Conservation (phyloP, 2,113 vertebrate genomes). For the Protobothrops flavoviridis region DNA sequence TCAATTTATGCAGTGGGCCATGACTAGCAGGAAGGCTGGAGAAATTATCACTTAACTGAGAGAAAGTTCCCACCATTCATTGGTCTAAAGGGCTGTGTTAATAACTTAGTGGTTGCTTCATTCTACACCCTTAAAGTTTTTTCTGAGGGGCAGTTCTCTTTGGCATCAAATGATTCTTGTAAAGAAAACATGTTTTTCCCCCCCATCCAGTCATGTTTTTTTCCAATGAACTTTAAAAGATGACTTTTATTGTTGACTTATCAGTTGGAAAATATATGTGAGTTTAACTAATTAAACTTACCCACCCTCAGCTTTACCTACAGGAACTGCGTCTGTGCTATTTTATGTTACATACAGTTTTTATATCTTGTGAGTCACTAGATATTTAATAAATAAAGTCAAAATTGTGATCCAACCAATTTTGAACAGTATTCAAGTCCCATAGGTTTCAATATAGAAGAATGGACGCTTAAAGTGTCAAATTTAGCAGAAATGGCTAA, state of each 20-base stretch:
- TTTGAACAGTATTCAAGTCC: not conserved
- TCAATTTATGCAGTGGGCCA: not conserved
- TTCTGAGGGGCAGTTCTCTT: not conserved
- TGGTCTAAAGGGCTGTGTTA: constrained; percentile 14
- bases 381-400: not conserved
- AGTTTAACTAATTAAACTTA: not conserved
- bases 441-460: not conserved
- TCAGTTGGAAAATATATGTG: not conserved
- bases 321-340: not conserved
- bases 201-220: not conserved
- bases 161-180: constrained; percentile 3
- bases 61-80: not conserved
- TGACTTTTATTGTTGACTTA: not conserved
- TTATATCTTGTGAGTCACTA: not conserved
- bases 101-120: not conserved
- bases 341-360: not conserved
- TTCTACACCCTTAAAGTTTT: constrained; percentile 3
- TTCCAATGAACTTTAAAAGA: not conserved
- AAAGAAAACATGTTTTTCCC: not conserved
- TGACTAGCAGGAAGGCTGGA: not conserved
- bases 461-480: too few species aligned
- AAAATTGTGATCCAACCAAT: not conserved
- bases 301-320: not conserved
- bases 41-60: not conserved
- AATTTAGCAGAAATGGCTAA: too few species aligned